Evolutionary conservation across 2,113 vertebrate genomes (phyloP).

Genomic region (Macaca mulatta): DNA sequence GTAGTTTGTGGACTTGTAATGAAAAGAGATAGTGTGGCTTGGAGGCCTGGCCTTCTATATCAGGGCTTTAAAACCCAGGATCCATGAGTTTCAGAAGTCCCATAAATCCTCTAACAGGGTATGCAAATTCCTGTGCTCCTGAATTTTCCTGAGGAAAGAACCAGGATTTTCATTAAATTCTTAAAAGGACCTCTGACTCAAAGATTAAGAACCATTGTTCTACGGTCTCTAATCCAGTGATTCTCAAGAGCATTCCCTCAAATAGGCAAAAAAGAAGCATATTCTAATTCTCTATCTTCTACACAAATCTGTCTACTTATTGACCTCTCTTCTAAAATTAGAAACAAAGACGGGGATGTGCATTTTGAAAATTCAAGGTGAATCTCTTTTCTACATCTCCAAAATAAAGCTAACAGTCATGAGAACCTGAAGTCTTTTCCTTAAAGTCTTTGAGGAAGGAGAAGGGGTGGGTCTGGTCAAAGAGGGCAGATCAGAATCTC

Average conservation of each 20-base stretch:
- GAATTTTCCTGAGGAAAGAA: constrained; percentile 40
- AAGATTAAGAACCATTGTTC: constrained; percentile 32
- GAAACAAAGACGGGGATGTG: not conserved
- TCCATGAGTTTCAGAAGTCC: not conserved
- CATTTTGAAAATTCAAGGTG: constrained; percentile 31
- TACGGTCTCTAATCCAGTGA: not conserved
- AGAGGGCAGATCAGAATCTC: not conserved
- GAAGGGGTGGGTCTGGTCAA: not conserved
- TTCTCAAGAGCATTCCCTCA: not conserved
- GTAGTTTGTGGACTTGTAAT: not conserved
- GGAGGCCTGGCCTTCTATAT: constrained; percentile 3
- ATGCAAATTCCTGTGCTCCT: not conserved
- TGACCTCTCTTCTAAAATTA: not conserved
- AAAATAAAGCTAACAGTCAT: not conserved
- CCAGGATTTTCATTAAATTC: constrained; percentile 28
- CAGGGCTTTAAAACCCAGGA: not conserved
- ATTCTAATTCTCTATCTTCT: not conserved
- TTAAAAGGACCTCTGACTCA: constrained; percentile 9
- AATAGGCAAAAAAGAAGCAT: not conserved
- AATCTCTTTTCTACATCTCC: not conserved
- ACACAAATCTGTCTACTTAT: not conserved
- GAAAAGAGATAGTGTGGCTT: not conserved
- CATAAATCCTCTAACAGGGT: not conserved
- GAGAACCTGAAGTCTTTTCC: not conserved
- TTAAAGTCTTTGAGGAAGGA: not conserved